Conservation (phyloP, 2,888 invertebrate species). For the Tuta absoluta region DNA sequence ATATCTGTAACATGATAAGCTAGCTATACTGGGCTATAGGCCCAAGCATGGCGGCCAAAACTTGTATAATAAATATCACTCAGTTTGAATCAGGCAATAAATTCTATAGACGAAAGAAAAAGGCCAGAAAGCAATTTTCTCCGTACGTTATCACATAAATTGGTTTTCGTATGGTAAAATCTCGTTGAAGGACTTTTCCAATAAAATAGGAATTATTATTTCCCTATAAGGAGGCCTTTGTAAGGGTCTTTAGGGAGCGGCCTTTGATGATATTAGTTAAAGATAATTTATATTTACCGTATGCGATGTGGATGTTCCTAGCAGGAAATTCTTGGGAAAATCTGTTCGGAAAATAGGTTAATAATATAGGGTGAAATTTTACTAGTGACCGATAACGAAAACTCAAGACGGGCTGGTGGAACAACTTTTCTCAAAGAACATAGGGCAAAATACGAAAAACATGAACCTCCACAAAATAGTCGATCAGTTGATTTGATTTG, state of each 20-base stretch:
- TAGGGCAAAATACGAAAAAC: too few relatives aligned
- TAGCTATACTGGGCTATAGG: too few relatives aligned
- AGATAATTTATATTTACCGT: neutral
- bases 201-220: conserved; percentile 56
- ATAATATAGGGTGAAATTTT: neutral
- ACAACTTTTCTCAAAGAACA: too few relatives aligned
- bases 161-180: conserved; percentile 49
- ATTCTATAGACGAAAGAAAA: conserved; percentile 59
- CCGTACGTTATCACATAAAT: conserved; percentile 73
- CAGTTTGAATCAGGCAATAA: conserved; percentile 24
- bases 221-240: conserved; percentile 11
- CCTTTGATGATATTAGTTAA: conserved; percentile 58
- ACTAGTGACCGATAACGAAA: too few relatives aligned
- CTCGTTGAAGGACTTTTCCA: conserved; percentile 37
- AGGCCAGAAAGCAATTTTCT: conserved; percentile 72
- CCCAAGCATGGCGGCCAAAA: conserved; percentile 6
- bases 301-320: neutral
- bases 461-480: too few relatives aligned
- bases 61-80: conserved; percentile 40
- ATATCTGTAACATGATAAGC: too few relatives aligned
- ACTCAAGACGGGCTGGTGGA: too few relatives aligned
- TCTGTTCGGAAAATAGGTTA: neutral
- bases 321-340: neutral
- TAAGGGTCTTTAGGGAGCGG: conserved; percentile 37
- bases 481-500: too few relatives aligned